phyloP scores from a whole-genome alignment of 2,113 vertebrate genomes.

The Falcunculus frontatus region DNA sequence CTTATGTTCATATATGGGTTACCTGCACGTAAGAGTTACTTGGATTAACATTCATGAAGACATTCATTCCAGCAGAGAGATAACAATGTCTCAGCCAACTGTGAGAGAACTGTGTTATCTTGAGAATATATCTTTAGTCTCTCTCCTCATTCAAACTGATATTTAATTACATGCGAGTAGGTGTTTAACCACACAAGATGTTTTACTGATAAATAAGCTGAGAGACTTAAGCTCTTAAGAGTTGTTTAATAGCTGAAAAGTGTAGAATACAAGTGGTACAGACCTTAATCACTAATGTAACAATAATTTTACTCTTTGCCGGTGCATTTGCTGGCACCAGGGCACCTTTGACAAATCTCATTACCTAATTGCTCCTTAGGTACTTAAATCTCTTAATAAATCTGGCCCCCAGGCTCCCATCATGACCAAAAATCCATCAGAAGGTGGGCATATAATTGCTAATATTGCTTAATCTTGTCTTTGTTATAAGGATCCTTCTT shows the following conservation, averaged over 20 bases:
- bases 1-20: accelerated
- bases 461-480: background rate
- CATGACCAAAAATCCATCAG: background rate
- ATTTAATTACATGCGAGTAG: background rate
- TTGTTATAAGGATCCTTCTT: background rate
- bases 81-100: background rate
- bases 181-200: background rate
- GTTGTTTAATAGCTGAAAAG: background rate
- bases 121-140: background rate
- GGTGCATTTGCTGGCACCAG: background rate
- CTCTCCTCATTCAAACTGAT: background rate
- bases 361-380: background rate
- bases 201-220: background rate
- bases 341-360: background rate
- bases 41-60: background rate
- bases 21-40: background rate
- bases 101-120: background rate
- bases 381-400: background rate
- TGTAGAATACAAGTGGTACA: background rate
- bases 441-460: background rate
- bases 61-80: background rate
- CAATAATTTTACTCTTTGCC: background rate
- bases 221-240: background rate
- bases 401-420: background rate
- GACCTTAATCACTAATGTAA: background rate